Conservation (phyloP, 1,140 invertebrate species). For the Aphelenchoides fujianensis region DNA sequence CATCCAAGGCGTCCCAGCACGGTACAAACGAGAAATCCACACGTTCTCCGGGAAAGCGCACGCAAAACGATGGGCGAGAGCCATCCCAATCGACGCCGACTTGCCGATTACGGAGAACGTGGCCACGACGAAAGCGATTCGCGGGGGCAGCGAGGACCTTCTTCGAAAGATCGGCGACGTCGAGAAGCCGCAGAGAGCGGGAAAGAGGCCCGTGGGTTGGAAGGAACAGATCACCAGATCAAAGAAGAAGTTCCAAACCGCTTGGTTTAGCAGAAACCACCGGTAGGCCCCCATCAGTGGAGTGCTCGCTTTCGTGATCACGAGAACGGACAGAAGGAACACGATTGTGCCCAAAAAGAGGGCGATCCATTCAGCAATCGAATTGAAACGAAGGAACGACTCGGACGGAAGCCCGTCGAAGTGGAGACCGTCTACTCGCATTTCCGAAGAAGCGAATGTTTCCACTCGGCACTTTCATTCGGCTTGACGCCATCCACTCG, state of each 20-base stretch:
- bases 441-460: too few relatives aligned
- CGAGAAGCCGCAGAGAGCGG: conserved; percentile 1
- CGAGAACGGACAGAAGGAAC: not conserved
- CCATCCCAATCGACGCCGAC: not conserved
- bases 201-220: not conserved
- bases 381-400: not conserved
- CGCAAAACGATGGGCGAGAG: not conserved
- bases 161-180: not conserved
- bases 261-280: conserved; percentile 2
- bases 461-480: too few relatives aligned
- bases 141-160: not conserved
- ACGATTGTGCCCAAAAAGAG: not conserved
- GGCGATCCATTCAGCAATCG: not conserved
- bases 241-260: not conserved
- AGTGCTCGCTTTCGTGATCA: not conserved
- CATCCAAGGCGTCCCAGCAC: not conserved
- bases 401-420: not conserved
- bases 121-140: not conserved
- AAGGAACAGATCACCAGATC: not conserved
- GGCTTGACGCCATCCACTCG: too few relatives aligned
- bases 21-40: not conserved
- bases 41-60: not conserved
- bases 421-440: not conserved
- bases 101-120: not conserved
- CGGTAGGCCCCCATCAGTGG: not conserved